Evolutionary conservation across 37 sponge, comb jelly and placozoan species (phyloP), one percentile per base, ranked within the genome.

Genomic region (Agelas oroides): DNA sequence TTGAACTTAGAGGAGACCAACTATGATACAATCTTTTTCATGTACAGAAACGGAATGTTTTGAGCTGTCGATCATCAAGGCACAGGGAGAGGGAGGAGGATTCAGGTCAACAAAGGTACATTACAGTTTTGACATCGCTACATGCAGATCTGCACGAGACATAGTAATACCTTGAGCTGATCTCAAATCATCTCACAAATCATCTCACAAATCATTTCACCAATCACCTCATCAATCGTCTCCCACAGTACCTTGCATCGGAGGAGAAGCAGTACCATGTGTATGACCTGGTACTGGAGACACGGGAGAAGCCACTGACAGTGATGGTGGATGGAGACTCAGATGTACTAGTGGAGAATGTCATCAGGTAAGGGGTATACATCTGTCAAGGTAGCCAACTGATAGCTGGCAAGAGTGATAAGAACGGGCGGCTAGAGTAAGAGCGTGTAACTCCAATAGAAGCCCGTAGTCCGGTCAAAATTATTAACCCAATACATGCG

Each of bases 321-420:
- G 87, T 93, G 13, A 89, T 93, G 80, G 64, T 93, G 32, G 90
- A 93, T 61, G 66, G 74, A 18, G 91, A 94, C 28, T 27, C 65
- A 32, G 76, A 79, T 38, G 54, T 32, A 36, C 73, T 90, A 18
- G 33, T 84, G 1, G 95, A 94, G 36, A 90, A 90, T 71, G 95
- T 93, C 27, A 63, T 93, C 61, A 94, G 91, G 90, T 94, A 67
- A 23, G 34, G 20, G 24, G 28, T 68, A 14, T 5, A 30, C 41
- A 68, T 52, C n/a, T n/a, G n/a, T 37, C 38, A 33, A 70, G 6
- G 38, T 12, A 33, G 35, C 12, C 38, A 20, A 14, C 21, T 16
- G 39, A 36, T 28, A 65, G 24, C 15, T 14, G n/a, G 67, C 13
- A 23, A 24, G 15, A 27, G 13, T 65, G 13, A 27, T 16, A 14